Evolutionary conservation across 92 coral and sea anemone genomes (phyloP), one percentile per base, ranked within the genome.

Genomic region (Pocillopora meandrina): DNA sequence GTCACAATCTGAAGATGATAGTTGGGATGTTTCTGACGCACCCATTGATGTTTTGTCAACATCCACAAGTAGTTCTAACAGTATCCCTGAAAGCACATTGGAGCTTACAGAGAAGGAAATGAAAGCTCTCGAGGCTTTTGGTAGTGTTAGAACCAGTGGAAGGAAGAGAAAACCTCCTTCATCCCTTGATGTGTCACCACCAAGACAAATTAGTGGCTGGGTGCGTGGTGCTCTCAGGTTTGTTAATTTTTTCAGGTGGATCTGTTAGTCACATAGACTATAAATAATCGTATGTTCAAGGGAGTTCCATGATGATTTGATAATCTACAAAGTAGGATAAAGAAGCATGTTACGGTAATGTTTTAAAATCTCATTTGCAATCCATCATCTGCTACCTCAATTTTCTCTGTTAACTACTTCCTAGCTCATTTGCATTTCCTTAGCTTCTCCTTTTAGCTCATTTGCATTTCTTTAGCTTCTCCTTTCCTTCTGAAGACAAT

Each of bases 151-250:
- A 61, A 95, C 98, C 65, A 97, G 99, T 85, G 95, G 98, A 21
- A 92, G 99, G 88, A 97, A 97, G 75, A 88, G 99, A 57, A 97
- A 97, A 47, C 96, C 99, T 23, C 99, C 99, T 8, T 85, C 89
- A 19, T 90, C 96, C 19, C 94, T 93, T 55, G 94, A 95, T 74
- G 82, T 92, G 64, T 92, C 97, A 20, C 97, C 95, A 1, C 87
- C 95, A 16, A 88, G 96, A 42, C 98, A 93, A 70, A 88, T 88
- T 70, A 93, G 93, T 85, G 98, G 99, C 18, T 97, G 99, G 99
- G 84, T 95, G 71, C 87, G 99, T 73, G 93, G 99, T 62, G 99
- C 99, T 56, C 82, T 94, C 31, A 95, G 95, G 98, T 95, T 79
- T 33, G 94, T 68, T 33, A 17, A 20, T 31, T 20, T 34, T 55